phyloP scores from a whole-genome alignment of 2,797 vertebrate genomes.

The Lindbergichthys nudifrons region DNA sequence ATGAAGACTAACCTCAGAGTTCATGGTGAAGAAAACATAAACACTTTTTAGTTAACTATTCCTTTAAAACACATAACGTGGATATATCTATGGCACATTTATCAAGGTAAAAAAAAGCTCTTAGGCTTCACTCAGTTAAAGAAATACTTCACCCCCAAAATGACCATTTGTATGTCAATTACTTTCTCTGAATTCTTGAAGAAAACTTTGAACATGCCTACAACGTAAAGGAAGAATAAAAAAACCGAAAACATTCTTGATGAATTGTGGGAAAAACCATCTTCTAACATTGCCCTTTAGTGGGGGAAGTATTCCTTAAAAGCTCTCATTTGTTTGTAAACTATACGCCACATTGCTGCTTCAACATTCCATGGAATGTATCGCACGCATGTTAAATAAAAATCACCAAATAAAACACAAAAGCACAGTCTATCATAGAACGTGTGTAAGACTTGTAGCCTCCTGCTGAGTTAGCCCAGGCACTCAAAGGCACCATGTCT shows the following conservation, averaged over 20 bases:
- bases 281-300: no score
- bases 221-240: no score
- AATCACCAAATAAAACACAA: background rate
- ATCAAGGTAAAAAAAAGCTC: slow-evolving; percentile 41
- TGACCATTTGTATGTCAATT: no score
- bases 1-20: slow-evolving; percentile 17
- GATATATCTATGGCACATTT: slow-evolving; percentile 69
- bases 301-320: no score
- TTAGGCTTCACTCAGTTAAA: slow-evolving; percentile 42
- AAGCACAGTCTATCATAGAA: slow-evolving; percentile 22
- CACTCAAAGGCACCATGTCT: slow-evolving; percentile 46
- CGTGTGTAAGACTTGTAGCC: slow-evolving; percentile 44
- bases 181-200: no score
- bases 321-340: slow-evolving; percentile 42
- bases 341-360: slow-evolving; percentile 35
- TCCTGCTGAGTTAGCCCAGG: slow-evolving; percentile 39
- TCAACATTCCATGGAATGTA: slow-evolving; percentile 73
- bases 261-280: no score
- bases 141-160: no score
- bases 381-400: slow-evolving; percentile 47
- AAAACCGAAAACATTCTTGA: no score
- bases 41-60: slow-evolving; percentile 18
- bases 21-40: slow-evolving; percentile 30
- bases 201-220: no score
- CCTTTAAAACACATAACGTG: slow-evolving; percentile 33